Base-by-base conservation (phyloP, 1,140 invertebrate genomes). In the Panulirus ornatus region DNA sequence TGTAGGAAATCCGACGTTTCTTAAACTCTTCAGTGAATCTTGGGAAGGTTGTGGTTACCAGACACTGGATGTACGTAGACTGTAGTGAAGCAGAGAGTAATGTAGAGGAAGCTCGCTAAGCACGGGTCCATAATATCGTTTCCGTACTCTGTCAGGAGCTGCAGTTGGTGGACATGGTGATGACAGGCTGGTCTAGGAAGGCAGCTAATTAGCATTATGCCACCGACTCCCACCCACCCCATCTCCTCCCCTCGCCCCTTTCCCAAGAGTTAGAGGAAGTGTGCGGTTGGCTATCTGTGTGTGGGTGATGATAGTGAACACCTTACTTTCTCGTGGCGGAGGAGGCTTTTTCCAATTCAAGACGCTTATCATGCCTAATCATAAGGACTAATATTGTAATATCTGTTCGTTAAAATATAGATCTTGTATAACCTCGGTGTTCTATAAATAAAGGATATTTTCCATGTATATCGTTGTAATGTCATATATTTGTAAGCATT, bases 401-500 rank as follows among this genome's bases (percentile, higher is more conserved):
- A 36, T 71, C 42, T 73, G 87, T 82, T 83, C 51, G 71, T 82
- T 63, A 70, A 58, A 38, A 27, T 30, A 89, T 81, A 89, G 63
- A 83, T 83, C 87, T 75, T 89, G 70, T 89, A 89, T 89, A 76
- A 78, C 84, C 84, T 87, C 30, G 84, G 42, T 87, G 75, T 63
- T 51, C 73, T 73, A 78, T 73, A 87, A 87, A 87, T 78, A 82
- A 82, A 63, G 75, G 73, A 87, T 87, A 87, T 87, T 87, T 87
- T 87, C 84, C 84, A 87, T 87, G 84, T 87, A 66, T 82, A 82
- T 82, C 54, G 79, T 66, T 87, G 73, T 87, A 87, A 58, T 63
- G 84, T 87, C 84, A 87, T 87, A 87, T 87, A 86, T 86, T 86
- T 76, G 75, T 87, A 87, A 78, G 84, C 54, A 87, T 87, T 78